A percentile compares a stretch with the other conserved stretches of the same genome.
These are phyloP conservation scores for Argya squamiceps DNA, from an alignment of 2,797 vertebrate species.

Conservation along the genomic window DNA sequence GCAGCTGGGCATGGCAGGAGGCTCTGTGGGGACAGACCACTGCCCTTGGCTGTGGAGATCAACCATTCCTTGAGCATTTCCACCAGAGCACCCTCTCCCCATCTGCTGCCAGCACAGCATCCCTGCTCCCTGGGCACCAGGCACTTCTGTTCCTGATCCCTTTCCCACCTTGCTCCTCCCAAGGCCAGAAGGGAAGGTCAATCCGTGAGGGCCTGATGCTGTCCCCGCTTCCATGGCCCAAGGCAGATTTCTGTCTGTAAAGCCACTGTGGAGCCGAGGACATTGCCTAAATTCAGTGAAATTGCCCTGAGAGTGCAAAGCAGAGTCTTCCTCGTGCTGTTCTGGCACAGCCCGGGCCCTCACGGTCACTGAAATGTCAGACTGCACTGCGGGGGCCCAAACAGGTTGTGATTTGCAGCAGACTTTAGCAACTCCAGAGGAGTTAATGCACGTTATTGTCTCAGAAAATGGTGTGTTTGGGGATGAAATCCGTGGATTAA, in stretches of 20 bases:
- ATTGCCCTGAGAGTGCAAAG: background rate
- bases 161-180: background rate
- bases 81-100: background rate
- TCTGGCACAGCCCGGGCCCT: background rate
- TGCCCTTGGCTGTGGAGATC: background rate
- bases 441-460: slow-evolving; percentile 4
- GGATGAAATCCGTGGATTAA: slow-evolving; percentile 14
- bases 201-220: background rate
- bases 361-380: background rate
- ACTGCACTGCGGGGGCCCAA: background rate
- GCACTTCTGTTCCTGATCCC: background rate
- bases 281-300: background rate
- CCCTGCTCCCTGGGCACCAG: background rate
- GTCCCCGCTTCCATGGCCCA: background rate
- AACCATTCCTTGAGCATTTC: background rate
- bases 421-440: background rate
- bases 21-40: background rate
- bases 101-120: background rate
- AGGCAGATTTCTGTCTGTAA: background rate
- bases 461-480: slow-evolving; percentile 33
- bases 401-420: slow-evolving; percentile 28
- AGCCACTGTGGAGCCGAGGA: background rate
- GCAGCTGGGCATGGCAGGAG: background rate
- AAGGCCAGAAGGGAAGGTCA: rapidly evolving
- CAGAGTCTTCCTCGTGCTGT: background rate